These are phyloP conservation scores for Ichneumon xanthorius DNA, from an alignment of 2,888 invertebrate species.

Conservation along the genomic window DNA sequence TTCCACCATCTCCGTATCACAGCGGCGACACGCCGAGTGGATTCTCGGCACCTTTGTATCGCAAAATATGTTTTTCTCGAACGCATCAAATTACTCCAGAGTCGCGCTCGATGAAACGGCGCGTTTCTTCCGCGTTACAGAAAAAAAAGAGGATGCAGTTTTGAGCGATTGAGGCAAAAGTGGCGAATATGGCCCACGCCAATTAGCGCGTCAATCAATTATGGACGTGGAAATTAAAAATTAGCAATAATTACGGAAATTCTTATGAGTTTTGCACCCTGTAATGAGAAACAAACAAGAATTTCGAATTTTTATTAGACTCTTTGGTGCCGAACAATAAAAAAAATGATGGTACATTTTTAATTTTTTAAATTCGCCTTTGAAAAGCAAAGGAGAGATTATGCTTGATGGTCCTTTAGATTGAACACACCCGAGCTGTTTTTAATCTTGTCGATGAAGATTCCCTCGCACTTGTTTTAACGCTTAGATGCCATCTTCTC, in stretches of 20 bases:
- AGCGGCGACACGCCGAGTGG: neutral
- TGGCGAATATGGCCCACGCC: neutral
- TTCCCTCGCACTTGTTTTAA: neutral
- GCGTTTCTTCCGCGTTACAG: no score
- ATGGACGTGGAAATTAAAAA: no score
- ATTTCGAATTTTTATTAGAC: no score
- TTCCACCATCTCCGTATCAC: neutral
- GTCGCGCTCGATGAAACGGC: neutral
- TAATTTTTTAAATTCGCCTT: neutral
- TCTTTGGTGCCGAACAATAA: no score
- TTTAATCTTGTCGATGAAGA: neutral
- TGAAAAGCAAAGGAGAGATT: neutral
- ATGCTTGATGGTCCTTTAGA: neutral
- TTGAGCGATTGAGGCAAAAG: neutral
- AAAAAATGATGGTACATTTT: no score
- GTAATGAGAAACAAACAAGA: no score
- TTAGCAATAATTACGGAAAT: no score
- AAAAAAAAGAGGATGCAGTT: neutral
- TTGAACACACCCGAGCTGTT: neutral
- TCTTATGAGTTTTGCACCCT: no score
- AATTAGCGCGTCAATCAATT: no score
- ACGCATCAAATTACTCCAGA: neutral
- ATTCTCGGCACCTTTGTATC: conserved; percentile 8
- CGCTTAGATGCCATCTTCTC: neutral
- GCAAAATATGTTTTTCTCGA: conserved; percentile 5